Percentiles rank a stretch among this genome's conserved stretches.
These are phyloP conservation scores for Sceloporus tristichus DNA, from an alignment of 2,113 vertebrate species.

Conservation along the genomic window DNA sequence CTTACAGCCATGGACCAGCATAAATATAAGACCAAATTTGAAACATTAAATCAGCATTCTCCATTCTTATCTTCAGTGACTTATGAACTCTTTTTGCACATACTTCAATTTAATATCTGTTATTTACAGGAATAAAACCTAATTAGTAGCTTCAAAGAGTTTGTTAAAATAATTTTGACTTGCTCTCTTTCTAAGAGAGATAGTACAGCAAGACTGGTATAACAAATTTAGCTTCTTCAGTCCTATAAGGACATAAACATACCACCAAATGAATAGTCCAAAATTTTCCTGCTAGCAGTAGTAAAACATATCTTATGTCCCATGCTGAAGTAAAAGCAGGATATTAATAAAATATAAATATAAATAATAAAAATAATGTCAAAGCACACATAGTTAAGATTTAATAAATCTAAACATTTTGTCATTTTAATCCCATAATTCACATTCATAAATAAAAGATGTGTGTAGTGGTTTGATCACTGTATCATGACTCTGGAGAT, in stretches of 20 bases:
- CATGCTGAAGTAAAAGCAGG: not conserved
- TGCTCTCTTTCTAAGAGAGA: not conserved
- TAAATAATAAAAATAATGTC: not conserved
- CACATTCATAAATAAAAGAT: not conserved
- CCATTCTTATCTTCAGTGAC: not conserved
- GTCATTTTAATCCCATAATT: not conserved
- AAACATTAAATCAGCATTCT: not conserved
- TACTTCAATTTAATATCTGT: not conserved
- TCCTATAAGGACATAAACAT: not conserved
- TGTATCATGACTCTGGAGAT: no score
- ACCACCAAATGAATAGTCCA: not conserved
- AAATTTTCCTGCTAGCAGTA: not conserved
- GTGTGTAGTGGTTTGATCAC: no score
- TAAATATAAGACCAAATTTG: slow-evolving; percentile 5
- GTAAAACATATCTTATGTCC: not conserved
- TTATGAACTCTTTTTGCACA: not conserved
- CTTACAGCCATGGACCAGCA: not conserved
- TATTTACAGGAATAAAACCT: slow-evolving; percentile 2
- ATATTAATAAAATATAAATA: not conserved
- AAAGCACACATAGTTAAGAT: not conserved
- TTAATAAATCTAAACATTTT: not conserved
- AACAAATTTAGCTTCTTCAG: not conserved
- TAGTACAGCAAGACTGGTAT: not conserved
- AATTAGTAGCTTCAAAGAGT: not conserved
- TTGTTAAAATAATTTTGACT: not conserved